phyloP scores from a whole-genome alignment of 37 sponge, comb jelly and placozoan genomes.

The Axinella damicornis region DNA sequence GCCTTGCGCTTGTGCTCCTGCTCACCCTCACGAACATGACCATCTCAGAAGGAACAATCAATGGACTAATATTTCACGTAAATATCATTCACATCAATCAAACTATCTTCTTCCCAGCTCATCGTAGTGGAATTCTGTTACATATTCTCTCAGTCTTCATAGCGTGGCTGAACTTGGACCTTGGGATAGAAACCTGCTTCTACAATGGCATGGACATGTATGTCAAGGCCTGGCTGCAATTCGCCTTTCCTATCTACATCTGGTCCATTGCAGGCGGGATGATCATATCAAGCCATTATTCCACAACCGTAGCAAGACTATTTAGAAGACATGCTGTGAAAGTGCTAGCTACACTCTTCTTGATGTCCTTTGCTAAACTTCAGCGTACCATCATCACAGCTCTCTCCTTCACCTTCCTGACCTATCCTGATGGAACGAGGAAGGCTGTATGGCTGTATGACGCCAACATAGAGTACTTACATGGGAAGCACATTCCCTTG shows the following conservation, averaged over 20 bases:
- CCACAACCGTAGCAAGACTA: too few relatives aligned
- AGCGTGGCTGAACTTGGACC: too few relatives aligned
- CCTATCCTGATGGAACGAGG: neutral
- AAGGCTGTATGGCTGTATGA: conserved; percentile 7
- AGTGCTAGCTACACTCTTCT: neutral
- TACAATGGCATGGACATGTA: neutral
- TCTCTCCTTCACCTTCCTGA: neutral
- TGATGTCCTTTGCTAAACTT: neutral
- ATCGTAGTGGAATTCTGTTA: too few relatives aligned
- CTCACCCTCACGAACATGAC: too few relatives aligned
- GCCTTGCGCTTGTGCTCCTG: too few relatives aligned
- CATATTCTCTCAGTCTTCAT: too few relatives aligned
- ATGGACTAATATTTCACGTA: too few relatives aligned
- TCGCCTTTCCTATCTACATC: neutral
- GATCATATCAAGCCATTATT: too few relatives aligned
- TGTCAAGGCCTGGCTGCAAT: neutral
- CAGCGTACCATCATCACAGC: neutral
- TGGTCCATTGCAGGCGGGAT: neutral
- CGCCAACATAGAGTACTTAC: conserved; percentile 13
- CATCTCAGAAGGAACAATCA: too few relatives aligned
- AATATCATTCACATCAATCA: too few relatives aligned
- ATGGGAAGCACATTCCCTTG: neutral
- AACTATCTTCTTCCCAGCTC: too few relatives aligned
- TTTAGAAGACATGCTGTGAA: neutral
- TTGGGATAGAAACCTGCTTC: too few relatives aligned